Percentiles rank a stretch among this genome's conserved stretches.
phyloP scores from a whole-genome alignment of 2,797 vertebrate genomes.

The Tamandua tetradactyla region DNA sequence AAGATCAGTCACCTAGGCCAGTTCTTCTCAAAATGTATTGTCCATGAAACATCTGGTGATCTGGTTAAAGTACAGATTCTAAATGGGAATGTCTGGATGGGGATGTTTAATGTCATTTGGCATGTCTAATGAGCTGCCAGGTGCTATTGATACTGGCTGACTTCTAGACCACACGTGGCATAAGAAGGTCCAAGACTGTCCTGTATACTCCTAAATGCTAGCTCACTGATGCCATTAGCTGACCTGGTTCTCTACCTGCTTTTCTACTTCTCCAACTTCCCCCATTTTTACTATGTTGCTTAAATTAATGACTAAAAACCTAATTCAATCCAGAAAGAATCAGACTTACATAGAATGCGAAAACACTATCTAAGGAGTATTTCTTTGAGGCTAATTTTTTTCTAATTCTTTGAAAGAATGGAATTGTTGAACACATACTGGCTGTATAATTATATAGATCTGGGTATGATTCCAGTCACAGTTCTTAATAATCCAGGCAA shows the following conservation, averaged over 20 bases:
- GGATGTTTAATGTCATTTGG: background rate
- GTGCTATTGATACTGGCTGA: background rate
- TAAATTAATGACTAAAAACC: background rate
- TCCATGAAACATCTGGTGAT: background rate
- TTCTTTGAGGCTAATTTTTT: background rate
- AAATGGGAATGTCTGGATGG: background rate
- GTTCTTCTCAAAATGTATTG: background rate
- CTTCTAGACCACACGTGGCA: background rate
- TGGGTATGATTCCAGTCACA: background rate
- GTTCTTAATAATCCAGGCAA: background rate
- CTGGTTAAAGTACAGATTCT: background rate
- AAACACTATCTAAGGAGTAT: background rate
- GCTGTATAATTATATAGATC: background rate
- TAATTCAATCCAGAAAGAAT: background rate
- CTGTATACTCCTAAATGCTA: background rate
- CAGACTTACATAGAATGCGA: background rate
- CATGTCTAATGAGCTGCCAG: background rate
- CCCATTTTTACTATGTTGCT: background rate
- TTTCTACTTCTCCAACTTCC: background rate
- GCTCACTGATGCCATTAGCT: background rate
- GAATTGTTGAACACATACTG: background rate
- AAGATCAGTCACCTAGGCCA: background rate
- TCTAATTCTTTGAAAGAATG: background rate
- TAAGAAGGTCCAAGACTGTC: background rate
- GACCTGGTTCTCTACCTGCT: background rate